phyloP scores from a whole-genome alignment of 2,797 vertebrate species.

The Nasua narica region DNA sequence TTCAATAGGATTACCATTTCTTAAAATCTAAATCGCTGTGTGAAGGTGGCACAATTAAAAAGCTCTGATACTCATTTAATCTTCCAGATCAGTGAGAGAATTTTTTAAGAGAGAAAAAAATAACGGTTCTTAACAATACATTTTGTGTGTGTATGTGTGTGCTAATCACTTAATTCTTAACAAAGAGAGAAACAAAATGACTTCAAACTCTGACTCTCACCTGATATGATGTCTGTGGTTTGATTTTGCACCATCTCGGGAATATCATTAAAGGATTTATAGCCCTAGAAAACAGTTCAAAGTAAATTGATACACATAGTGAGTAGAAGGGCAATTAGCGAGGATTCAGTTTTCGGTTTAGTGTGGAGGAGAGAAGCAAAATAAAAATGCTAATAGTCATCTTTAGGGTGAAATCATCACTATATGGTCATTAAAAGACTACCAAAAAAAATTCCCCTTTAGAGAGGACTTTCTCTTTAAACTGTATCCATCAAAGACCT shows the following conservation, averaged over 20 bases:
- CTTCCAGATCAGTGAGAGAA: neutral
- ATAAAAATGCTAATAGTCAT: neutral
- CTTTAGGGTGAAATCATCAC: neutral
- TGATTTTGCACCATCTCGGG: slow-evolving; percentile 90
- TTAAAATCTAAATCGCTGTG: neutral
- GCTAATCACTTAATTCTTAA: neutral
- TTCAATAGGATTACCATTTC: neutral
- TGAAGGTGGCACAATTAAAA: neutral
- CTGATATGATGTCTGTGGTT: slow-evolving; percentile 87
- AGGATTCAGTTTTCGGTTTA: neutral
- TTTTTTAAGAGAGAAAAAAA: neutral
- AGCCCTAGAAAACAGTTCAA: slow-evolving; percentile 86
- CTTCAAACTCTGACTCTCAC: slow-evolving; percentile 79
- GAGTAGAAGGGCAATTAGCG: neutral
- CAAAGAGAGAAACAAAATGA: neutral
- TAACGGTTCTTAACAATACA: neutral
- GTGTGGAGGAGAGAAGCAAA: neutral
- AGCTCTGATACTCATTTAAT: neutral
- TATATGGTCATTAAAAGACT: neutral
- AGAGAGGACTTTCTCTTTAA: neutral
- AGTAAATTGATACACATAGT: neutral
- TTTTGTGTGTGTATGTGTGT: neutral
- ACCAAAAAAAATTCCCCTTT: neutral
- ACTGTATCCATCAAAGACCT: neutral
- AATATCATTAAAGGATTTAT: slow-evolving; percentile 92